Percentiles rank a stretch among this genome's conserved stretches.
Conservation (phyloP, 2,888 invertebrate species). For the Tenthredo scrophulariae region DNA sequence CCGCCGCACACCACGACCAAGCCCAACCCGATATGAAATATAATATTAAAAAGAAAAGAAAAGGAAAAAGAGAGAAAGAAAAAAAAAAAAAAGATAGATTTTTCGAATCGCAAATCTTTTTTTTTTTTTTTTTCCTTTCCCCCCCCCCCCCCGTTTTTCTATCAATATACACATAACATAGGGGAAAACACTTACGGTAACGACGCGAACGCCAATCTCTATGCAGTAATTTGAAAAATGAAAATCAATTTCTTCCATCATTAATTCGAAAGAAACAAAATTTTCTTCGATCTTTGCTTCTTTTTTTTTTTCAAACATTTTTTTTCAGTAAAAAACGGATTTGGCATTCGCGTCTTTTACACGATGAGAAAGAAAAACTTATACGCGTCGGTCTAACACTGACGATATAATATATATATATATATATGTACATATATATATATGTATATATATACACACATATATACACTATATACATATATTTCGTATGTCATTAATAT, state of each 20-base stretch:
- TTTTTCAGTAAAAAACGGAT: background rate
- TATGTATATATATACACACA: too few species aligned
- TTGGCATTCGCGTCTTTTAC: constrained; percentile 33
- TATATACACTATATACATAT: background rate
- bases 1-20: constrained; percentile 76
- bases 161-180: background rate
- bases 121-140: background rate
- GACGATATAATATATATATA: constrained; percentile 58
- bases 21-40: constrained; percentile 59
- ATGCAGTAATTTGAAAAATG: background rate
- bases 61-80: background rate
- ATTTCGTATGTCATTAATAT: background rate
- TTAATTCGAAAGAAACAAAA: background rate
- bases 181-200: background rate
- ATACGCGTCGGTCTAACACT: constrained; percentile 64
- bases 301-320: background rate
- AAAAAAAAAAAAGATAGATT: background rate
- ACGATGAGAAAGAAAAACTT: background rate
- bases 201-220: background rate
- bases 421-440: too few species aligned
- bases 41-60: background rate
- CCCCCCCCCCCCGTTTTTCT: background rate
- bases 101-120: background rate
- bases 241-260: background rate
- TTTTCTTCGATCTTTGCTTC: background rate